phyloP scores from a whole-genome alignment of 2,888 invertebrate species.

The Dysmachus trigonus region DNA sequence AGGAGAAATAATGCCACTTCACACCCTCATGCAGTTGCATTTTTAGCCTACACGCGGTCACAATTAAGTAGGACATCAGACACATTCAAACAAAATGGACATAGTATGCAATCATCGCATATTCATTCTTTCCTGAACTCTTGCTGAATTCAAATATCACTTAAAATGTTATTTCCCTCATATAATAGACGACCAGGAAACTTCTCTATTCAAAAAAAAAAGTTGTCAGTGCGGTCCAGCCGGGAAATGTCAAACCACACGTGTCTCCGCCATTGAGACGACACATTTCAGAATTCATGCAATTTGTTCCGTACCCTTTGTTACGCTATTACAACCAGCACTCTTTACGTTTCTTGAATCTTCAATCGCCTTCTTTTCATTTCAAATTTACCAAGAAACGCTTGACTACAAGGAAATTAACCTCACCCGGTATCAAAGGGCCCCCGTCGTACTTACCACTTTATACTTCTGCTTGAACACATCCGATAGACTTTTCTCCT shows the following conservation, averaged over 20 bases:
- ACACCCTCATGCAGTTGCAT: too few relatives aligned
- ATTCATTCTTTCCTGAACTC: not conserved
- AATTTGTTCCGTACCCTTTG: not conserved
- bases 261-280: constrained; percentile 52
- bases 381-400: not conserved
- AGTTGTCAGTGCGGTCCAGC: not conserved
- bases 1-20: too few relatives aligned
- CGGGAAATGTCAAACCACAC: not conserved
- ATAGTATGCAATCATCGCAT: not conserved
- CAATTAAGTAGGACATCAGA: not conserved
- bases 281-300: not conserved
- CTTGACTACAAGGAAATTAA: not conserved
- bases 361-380: not conserved
- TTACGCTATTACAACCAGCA: not conserved
- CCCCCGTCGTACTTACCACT: constrained; percentile 72
- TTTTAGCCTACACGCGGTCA: not conserved
- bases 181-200: too few relatives aligned
- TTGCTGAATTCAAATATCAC: not conserved
- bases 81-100: not conserved
- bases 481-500: constrained; percentile 74
- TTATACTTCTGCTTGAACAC: constrained; percentile 77
- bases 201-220: not conserved
- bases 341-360: not conserved
- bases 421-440: not conserved
- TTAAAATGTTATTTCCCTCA: not conserved